Conservation (phyloP, 2,888 invertebrate species). For the Hemaris fuciformis region DNA sequence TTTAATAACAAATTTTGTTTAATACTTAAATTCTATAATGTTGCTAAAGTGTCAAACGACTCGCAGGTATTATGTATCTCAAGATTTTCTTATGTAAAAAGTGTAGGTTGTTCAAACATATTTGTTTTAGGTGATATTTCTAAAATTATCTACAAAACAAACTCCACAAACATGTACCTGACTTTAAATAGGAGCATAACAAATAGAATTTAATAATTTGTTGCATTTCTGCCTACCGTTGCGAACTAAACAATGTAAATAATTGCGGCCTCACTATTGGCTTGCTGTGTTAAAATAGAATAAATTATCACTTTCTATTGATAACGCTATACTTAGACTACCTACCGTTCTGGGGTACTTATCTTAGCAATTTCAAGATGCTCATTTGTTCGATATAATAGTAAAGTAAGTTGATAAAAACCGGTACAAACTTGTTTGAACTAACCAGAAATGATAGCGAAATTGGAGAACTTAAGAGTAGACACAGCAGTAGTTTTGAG, state of each 20-base stretch:
- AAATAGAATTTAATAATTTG: background rate
- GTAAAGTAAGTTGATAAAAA: background rate
- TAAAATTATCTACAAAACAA: background rate
- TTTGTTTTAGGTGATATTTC: too few relatives aligned
- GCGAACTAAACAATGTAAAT: background rate
- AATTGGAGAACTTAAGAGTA: too few relatives aligned
- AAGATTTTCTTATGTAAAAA: too few relatives aligned
- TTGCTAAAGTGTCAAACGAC: too few relatives aligned
- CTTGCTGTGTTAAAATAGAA: background rate
- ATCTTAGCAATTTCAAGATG: background rate
- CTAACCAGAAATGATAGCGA: background rate
- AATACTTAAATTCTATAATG: too few relatives aligned
- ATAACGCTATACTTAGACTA: constrained; percentile 8
- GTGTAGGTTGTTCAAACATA: too few relatives aligned
- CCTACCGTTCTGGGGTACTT: background rate
- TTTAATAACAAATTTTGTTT: too few relatives aligned
- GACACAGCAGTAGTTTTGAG: too few relatives aligned
- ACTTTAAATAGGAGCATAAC: background rate
- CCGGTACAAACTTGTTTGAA: background rate
- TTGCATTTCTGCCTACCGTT: background rate
- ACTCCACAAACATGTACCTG: background rate
- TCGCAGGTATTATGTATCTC: too few relatives aligned
- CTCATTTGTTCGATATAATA: background rate
- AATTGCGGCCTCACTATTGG: background rate
- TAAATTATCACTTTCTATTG: background rate